phyloP scores from a whole-genome alignment of 2,113 vertebrate genomes.

The Mus pahari region DNA sequence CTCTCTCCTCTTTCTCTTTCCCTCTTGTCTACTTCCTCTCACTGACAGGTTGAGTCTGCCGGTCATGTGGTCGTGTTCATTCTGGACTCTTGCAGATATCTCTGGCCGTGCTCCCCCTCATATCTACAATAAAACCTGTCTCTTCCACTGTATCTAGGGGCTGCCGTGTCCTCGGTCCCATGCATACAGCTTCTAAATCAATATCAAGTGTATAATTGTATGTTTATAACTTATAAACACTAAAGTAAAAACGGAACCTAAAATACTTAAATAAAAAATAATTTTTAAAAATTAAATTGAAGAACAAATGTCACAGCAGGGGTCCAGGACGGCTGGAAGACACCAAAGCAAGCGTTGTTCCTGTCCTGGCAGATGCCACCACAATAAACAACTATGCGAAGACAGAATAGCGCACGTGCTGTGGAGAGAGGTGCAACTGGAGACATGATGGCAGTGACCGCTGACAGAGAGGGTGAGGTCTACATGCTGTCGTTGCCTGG shows the following conservation, averaged over 20 bases:
- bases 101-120: too few relatives aligned
- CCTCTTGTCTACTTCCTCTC: too few relatives aligned
- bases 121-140: background rate
- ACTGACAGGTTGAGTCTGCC: background rate
- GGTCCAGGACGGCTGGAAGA: background rate
- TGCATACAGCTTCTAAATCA: background rate
- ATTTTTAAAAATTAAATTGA: background rate
- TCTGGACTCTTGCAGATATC: background rate
- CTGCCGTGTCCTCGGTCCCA: too few relatives aligned
- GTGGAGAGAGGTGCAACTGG: background rate
- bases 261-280: background rate
- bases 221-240: background rate
- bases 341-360: background rate
- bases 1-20: background rate
- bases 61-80: background rate
- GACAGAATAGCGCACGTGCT: background rate
- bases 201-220: background rate
- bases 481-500: background rate
- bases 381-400: background rate
- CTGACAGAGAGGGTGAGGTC: background rate
- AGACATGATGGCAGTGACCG: background rate
- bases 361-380: too few relatives aligned
- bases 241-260: constrained; percentile 1
- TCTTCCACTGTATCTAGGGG: too few relatives aligned
- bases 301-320: background rate